phyloP scores from a whole-genome alignment of 37 sponge, comb jelly and placozoan genomes.

The Oopsacas minuta region DNA sequence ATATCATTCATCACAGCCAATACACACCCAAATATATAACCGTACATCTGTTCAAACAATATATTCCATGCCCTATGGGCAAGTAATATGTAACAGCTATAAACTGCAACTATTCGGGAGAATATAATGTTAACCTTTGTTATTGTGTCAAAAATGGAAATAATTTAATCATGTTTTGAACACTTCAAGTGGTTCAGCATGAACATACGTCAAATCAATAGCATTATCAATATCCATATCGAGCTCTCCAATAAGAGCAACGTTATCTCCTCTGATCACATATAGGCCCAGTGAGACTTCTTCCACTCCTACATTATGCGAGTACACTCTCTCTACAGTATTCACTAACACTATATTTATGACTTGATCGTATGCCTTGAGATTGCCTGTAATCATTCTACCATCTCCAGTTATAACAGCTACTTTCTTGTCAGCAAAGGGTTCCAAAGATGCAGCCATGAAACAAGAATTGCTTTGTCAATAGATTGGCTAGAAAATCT shows the following conservation, averaged over 20 bases:
- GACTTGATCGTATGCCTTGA: slow-evolving; percentile 94
- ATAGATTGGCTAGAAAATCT: too few relatives aligned
- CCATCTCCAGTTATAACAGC: slow-evolving; percentile 79
- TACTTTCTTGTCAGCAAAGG: slow-evolving; percentile 27
- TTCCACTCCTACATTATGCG: slow-evolving; percentile 72
- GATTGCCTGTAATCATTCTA: slow-evolving; percentile 70
- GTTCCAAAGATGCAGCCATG: not conserved
- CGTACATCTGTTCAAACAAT: too few relatives aligned
- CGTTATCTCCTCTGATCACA: slow-evolving; percentile 93
- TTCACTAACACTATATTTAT: slow-evolving; percentile 76
- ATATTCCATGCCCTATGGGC: too few relatives aligned
- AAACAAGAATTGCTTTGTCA: too few relatives aligned
- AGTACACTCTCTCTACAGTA: slow-evolving; percentile 91
- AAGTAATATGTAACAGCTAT: too few relatives aligned
- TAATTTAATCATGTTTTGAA: not conserved
- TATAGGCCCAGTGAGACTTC: slow-evolving; percentile 90
- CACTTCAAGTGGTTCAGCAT: slow-evolving; percentile 77
- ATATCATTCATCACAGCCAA: not conserved
- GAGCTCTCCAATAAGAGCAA: slow-evolving; percentile 85
- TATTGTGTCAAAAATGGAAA: not conserved
- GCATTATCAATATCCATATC: slow-evolving; percentile 84
- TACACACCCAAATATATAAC: too few relatives aligned
- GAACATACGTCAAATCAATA: slow-evolving; percentile 62
- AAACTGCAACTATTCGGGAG: too few relatives aligned
- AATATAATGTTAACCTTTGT: not conserved